Base-by-base conservation (phyloP, 2,113 vertebrate genomes). In the Cinclus mexicanus region DNA sequence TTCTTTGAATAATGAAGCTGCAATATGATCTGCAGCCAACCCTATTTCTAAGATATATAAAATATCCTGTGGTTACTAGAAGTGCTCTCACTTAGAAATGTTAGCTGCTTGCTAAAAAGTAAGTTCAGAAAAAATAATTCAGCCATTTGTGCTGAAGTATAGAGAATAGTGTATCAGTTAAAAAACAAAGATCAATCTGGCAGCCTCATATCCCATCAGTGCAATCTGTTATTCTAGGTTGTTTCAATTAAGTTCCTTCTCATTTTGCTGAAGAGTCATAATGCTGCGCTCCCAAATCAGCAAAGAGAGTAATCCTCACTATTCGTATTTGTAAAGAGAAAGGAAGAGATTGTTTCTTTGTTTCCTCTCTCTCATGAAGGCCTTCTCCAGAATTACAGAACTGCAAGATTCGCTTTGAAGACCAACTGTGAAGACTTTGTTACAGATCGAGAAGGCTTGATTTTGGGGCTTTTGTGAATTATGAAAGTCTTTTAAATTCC, bases 221-320 rank as follows among this genome's bases (percentile, higher is more conserved):
- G 28, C 68, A 94, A 68, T 83, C 79, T 92, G 88, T 87, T 90
- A 86, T 92, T 93, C 68, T 49, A 28, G 61, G 46, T 95, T 64
- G 81, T 90, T 95, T 96, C 93, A 90, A 63, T 96, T 81, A 86
- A 68, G 49, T 95, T 96, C 60, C 87, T 95, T 68, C 69, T 92
- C 19, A 1, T 92, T 93, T 92, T 91, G 35, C 64, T 44, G 68
- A 86, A 42, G 49, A 90, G 47, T 77, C 2, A 7, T 85, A 77
- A 67, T 92, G 75, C 64, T 22, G 2, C 46, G 11, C 20, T 90
- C 71, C 60, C 63, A 94, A 93, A 86, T 81, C 80, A 75, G 39
- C 60, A 84, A 68, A 67, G 92, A 85, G n/a, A 83, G 39, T 68
- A 60, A 83, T 90, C 39, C 29, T 91, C 35, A 89, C 29, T 53